These are phyloP conservation scores for Scaptodrosophila lebanonensis DNA, from an alignment of 1,140 invertebrate genomes.

Conservation along the genomic window DNA sequence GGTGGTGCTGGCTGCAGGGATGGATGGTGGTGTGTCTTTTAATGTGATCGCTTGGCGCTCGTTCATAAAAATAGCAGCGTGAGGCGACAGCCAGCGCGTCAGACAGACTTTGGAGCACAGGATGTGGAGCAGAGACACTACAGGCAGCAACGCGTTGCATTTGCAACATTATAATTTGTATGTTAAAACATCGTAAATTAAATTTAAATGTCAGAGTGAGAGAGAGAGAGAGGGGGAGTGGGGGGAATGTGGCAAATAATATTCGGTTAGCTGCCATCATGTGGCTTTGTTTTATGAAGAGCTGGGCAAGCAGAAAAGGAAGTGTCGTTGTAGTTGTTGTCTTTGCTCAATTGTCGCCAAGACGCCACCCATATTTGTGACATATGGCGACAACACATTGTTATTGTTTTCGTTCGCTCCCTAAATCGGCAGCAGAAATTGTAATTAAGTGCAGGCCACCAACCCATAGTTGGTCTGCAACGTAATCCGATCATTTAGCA, in stretches of 20 bases:
- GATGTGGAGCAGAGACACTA: conserved; percentile 20
- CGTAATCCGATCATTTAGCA: conserved; percentile 74
- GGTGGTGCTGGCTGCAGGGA: conserved; percentile 19
- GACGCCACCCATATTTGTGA: conserved; percentile 55
- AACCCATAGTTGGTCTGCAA: neutral
- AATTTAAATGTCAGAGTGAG: conserved; percentile 68
- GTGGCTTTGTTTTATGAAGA: conserved; percentile 33
- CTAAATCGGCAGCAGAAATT: conserved; percentile 33
- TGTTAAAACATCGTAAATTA: conserved; percentile 77
- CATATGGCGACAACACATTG: conserved; percentile 46
- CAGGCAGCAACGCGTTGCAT: conserved; percentile 13
- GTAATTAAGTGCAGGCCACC: conserved; percentile 52
- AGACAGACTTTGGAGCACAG: conserved; percentile 16
- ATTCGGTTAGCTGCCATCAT: conserved; percentile 2
- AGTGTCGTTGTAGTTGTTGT: conserved; percentile 34
- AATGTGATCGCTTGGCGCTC: conserved; percentile 28
- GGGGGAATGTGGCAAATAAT: conserved; percentile 43
- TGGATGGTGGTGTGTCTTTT: conserved; percentile 40
- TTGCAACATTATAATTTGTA: conserved; percentile 76
- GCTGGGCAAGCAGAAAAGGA: conserved; percentile 28
- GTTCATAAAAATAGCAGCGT: conserved; percentile 69
- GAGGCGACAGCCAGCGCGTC: conserved; percentile 10
- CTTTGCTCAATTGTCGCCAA: conserved; percentile 45
- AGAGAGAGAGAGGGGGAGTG: too few relatives aligned
- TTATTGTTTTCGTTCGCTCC: conserved; percentile 16